Base-by-base conservation (phyloP, 2,888 invertebrate species). In the Epistrophe eligans region DNA sequence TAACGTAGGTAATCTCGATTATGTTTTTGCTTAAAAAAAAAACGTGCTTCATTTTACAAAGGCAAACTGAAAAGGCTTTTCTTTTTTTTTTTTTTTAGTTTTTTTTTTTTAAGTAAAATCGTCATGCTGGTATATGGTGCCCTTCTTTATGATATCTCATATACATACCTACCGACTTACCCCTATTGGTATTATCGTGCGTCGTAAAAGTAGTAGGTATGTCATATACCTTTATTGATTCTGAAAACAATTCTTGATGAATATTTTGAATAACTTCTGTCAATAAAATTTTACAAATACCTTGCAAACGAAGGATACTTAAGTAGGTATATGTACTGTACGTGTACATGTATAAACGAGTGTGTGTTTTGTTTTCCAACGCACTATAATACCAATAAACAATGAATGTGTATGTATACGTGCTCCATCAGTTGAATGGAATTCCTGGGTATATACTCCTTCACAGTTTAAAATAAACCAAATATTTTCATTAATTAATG, bases 401-500 rank as follows among this genome's bases (percentile, higher is more conserved):
- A 35, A 58, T 9, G 24, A n/a, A 32, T 28, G 3, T 2, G 19
- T 35, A 58, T 9, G 24, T 28, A 32, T 28, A 24, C 1, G 19
- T 35, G 50, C 35, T 50, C 35, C 15, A 38, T 50, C 35, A 13
- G 19, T 38, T 50, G 13, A 32, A 62, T 13, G 13, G 43, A 15
- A 28, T 24, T 15, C 9, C 38, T 45, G 10, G 9, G 5, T 4
- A 15, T 3, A 32, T 35, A 38, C 19, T 40, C 35, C 15, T 13
- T 28, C 11, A 64, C 76, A 81, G 66, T 85, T 85, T 85, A 77
- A 85, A n/a, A 85, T 85, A 73, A 85, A 81, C 70, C 67, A 43
- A 81, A 84, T 84, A 81, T 81, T 85, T 73, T 67, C 67, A 58
- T 84, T 84, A 84, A 84, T 80, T 67, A 81, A 81, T 66, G 60